phyloP scores from a whole-genome alignment of 2,888 invertebrate genomes.

The Calliphora vomitoria region DNA sequence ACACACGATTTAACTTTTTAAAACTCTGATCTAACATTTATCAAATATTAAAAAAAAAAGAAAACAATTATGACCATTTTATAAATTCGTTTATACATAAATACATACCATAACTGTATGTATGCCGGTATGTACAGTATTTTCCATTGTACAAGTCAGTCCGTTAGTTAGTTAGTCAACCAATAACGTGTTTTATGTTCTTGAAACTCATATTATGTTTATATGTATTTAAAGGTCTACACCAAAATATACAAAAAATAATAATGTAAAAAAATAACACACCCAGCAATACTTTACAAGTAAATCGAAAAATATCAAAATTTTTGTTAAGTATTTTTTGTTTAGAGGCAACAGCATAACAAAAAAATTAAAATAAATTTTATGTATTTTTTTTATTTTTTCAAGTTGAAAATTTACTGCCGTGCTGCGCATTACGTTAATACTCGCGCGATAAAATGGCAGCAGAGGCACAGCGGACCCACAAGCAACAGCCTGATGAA shows the following conservation, averaged over 20 bases:
- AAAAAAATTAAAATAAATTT: conserved; percentile 8
- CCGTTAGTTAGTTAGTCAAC: background rate
- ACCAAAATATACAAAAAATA: background rate
- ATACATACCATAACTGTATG: too few species aligned
- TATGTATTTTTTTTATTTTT: conserved; percentile 21
- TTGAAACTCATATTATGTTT: conserved; percentile 21
- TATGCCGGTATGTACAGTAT: too few species aligned
- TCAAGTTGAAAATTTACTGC: conserved; percentile 58
- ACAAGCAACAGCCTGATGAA: conserved; percentile 15
- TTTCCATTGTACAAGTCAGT: background rate
- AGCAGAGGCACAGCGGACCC: background rate
- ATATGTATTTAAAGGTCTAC: conserved; percentile 11
- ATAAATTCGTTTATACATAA: background rate
- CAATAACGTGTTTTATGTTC: conserved; percentile 41
- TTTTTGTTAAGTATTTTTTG: conserved; percentile 22
- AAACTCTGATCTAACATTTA: conserved; percentile 13
- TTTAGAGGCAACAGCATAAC: background rate
- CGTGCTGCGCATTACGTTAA: conserved; percentile 30
- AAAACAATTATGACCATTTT: background rate
- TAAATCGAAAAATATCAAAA: conserved; percentile 35
- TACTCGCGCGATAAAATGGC: conserved; percentile 30
- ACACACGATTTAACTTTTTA: background rate
- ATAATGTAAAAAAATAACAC: background rate
- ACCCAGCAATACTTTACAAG: conserved; percentile 26
- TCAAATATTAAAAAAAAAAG: background rate